Percentiles rank a stretch among this genome's conserved stretches.
These are phyloP conservation scores for Cybosia mesomella DNA, from an alignment of 2,888 invertebrate genomes.

Conservation along the genomic window DNA sequence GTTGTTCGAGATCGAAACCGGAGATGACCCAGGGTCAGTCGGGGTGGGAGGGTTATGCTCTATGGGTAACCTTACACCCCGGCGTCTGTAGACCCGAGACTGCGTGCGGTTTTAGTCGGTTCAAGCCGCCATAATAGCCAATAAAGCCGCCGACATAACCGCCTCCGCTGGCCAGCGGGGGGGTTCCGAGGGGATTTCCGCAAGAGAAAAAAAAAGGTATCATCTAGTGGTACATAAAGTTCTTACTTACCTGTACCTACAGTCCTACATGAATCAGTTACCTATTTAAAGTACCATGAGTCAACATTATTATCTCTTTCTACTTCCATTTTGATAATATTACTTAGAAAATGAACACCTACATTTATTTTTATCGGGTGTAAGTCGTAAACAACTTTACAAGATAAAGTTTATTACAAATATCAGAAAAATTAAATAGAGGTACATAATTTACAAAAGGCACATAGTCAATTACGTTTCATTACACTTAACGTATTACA, in stretches of 20 bases:
- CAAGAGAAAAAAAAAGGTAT: too few relatives aligned
- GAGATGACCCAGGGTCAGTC: too few relatives aligned
- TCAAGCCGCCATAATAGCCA: too few relatives aligned
- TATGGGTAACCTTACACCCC: too few relatives aligned
- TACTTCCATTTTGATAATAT: not conserved
- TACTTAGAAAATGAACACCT: not conserved
- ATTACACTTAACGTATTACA: slow-evolving; percentile 45
- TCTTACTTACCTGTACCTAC: not conserved
- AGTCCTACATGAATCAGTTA: not conserved
- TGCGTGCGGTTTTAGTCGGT: too few relatives aligned
- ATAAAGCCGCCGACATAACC: too few relatives aligned
- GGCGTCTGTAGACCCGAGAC: too few relatives aligned
- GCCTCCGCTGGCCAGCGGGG: too few relatives aligned
- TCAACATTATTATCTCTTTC: not conserved
- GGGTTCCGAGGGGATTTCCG: too few relatives aligned
- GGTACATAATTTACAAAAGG: slow-evolving; percentile 58
- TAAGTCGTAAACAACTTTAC: slow-evolving; percentile 16
- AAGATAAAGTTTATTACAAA: slow-evolving; percentile 42
- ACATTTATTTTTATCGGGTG: not conserved
- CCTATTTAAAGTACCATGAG: not conserved
- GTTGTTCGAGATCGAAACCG: too few relatives aligned
- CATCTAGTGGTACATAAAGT: not conserved
- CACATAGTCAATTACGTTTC: slow-evolving; percentile 51
- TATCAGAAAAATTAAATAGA: slow-evolving; percentile 43
- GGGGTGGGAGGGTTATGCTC: too few relatives aligned